These are phyloP conservation scores for Willisornis vidua DNA, from an alignment of 2,113 vertebrate species.

Conservation along the genomic window DNA sequence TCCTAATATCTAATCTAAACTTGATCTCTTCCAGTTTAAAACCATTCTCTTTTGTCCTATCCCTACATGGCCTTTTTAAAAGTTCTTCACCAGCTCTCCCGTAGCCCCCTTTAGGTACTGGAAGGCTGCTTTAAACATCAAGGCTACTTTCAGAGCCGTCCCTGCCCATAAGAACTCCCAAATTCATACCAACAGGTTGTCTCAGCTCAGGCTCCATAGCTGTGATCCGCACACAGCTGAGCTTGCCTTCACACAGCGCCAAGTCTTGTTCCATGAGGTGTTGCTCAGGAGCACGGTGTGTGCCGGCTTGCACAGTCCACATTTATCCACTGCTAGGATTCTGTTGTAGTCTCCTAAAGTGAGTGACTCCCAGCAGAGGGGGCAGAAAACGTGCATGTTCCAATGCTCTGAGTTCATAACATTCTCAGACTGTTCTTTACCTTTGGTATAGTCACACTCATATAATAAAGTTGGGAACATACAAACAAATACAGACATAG, in stretches of 20 bases:
- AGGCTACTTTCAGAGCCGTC: neutral
- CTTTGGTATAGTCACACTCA: neutral
- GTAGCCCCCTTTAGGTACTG: neutral
- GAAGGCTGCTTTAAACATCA: neutral
- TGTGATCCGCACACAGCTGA: fast-evolving
- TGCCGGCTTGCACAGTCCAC: fast-evolving
- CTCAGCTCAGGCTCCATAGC: no score
- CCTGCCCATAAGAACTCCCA: neutral
- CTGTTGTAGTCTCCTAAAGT: no score
- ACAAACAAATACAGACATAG: neutral
- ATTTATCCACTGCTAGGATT: neutral
- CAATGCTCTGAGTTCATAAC: neutral
- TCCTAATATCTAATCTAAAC: neutral
- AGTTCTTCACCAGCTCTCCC: neutral
- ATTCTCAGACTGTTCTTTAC: neutral
- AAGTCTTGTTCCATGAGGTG: no score
- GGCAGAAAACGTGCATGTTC: neutral
- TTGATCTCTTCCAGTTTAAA: neutral
- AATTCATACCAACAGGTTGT: neutral
- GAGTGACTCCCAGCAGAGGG: neutral
- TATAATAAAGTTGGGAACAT: neutral
- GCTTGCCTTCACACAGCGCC: fast-evolving
- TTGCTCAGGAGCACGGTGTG: neutral
- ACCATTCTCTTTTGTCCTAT: neutral
- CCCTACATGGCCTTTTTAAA: neutral